phyloP scores from a whole-genome alignment of 2,113 vertebrate species.

The Melanostigma gelatinosum region DNA sequence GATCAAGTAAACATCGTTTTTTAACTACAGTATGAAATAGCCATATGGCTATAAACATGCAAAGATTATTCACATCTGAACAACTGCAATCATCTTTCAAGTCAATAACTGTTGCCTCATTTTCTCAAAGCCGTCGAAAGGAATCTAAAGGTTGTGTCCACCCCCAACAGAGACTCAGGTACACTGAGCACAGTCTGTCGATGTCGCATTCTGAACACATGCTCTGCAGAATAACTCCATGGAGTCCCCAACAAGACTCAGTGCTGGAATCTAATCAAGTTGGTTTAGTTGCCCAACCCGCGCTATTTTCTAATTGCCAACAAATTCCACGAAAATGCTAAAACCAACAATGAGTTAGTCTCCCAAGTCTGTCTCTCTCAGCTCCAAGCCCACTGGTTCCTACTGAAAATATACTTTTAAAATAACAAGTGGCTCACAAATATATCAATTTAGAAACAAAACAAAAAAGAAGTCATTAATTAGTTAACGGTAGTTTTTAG shows the following conservation, averaged over 20 bases:
- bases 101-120: conserved; percentile 50
- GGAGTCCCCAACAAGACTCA: background rate
- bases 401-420: background rate
- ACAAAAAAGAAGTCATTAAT: background rate
- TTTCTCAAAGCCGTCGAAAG: conserved; percentile 43
- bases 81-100: conserved; percentile 48
- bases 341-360: background rate
- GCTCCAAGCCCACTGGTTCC: background rate
- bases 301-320: background rate
- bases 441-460: background rate
- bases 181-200: conserved; percentile 21
- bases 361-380: background rate
- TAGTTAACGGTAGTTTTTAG: background rate
- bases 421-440: background rate
- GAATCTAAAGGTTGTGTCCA: conserved; percentile 18
- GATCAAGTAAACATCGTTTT: conserved; percentile 51
- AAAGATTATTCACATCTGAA: conserved; percentile 48
- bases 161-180: conserved; percentile 32
- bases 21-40: conserved; percentile 50
- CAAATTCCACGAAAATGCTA: background rate
- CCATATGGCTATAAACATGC: conserved; percentile 39
- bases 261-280: background rate
- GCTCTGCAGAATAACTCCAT: background rate
- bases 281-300: background rate
- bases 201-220: background rate